phyloP scores from a whole-genome alignment of 1,140 invertebrate species.

The Anoplolepis gracilipes region DNA sequence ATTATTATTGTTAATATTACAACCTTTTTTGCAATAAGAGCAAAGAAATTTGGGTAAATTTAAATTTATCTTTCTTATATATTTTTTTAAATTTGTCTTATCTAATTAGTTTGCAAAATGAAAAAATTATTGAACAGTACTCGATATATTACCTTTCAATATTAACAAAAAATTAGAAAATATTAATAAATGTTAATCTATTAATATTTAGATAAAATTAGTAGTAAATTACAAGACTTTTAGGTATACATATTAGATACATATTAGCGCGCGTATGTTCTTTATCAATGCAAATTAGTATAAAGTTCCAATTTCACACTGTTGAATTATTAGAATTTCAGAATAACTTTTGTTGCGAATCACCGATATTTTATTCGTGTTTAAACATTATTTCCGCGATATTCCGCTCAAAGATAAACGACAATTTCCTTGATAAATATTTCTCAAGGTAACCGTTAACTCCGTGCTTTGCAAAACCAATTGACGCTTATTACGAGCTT shows the following conservation, averaged over 20 bases:
- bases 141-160: background rate
- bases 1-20: background rate
- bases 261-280: background rate
- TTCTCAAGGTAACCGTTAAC: slow-evolving; percentile 12
- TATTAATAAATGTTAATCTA: background rate
- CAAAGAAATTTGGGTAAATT: background rate
- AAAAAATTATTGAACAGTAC: background rate
- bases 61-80: background rate
- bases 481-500: slow-evolving; percentile 51
- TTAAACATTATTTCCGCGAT: slow-evolving; percentile 35
- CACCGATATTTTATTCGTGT: background rate
- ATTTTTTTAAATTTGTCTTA: background rate
- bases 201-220: background rate
- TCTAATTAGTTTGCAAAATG: background rate
- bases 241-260: background rate
- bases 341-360: background rate
- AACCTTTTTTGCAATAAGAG: background rate
- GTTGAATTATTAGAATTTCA: slow-evolving; percentile 11
- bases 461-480: slow-evolving; percentile 32
- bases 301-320: background rate
- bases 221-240: background rate
- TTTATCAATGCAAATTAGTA: background rate
- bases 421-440: slow-evolving; percentile 36
- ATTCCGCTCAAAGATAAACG: slow-evolving; percentile 17
- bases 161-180: background rate